Evolutionary conservation across 1,140 invertebrate genomes (phyloP), one percentile per base, ranked within the genome.

Genomic region (Eriocheir sinensis): DNA sequence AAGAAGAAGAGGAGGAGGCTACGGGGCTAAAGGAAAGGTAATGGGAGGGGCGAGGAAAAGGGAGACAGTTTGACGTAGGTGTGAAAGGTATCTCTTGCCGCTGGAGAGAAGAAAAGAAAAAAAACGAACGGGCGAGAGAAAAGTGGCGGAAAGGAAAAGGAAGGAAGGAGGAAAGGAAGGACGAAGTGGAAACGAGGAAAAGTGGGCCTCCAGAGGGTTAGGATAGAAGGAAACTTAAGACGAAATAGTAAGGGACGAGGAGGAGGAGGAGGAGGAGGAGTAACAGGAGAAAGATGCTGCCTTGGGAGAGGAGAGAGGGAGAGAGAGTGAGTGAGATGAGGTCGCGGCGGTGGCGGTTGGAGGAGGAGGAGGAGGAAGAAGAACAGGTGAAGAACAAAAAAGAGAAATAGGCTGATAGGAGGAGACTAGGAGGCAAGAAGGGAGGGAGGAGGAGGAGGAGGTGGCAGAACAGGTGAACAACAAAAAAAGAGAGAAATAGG

Each of bases 151-250:
- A 8, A 86, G 21, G 27, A 34, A 86, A 40, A 41, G 36, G 40
- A 32, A 41, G 40, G 83, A 40, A 17, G 40, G 36, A 40, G 30
- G 83, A 72, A n/a, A 72, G 60, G 60, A 15, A 72, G n/a, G n/a
- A 72, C 12, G 36, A 86, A 41, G 83, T 34, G 40, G 83, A 41
- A 86, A 86, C 40, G 83, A 40, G 83, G 30, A 41, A 27, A 32
- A 36, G 36, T 86, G 83, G 3, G 15, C 36, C 40, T 3, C 40
- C 17, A 40, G 83, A n/a, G 34, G 83, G 83, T 40, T 2, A 86
- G 83, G 27, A 86, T 38, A 86, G 83, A 41, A 36, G 83, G 83
- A 40, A 86, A 86, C 36, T 15, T 30, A 41, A 38, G 83, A 41
- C 36, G 32, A 34, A 40, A 40, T 86, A 40, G 83, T 38, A 38